Evolutionary conservation across 2,113 vertebrate genomes (phyloP).

Genomic region (Macheiramphus alcinus): DNA sequence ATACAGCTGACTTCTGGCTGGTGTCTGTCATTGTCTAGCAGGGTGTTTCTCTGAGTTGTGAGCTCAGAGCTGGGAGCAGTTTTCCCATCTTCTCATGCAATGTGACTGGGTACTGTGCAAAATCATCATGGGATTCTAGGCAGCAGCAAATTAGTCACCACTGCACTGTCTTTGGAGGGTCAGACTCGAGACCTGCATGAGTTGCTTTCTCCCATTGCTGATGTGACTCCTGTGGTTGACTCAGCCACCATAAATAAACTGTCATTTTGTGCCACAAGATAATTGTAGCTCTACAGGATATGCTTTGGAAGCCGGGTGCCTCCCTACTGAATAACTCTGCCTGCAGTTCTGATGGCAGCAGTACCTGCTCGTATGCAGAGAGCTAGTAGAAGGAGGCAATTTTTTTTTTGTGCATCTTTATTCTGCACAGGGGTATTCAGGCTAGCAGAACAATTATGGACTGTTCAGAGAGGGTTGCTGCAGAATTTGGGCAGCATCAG

Average conservation of each 20-base stretch:
- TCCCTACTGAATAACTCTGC: background rate
- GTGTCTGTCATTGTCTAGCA: background rate
- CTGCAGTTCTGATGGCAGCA: background rate
- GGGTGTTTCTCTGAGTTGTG: background rate
- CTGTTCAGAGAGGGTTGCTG: background rate
- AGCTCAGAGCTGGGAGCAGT: background rate
- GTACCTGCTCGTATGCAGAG: background rate
- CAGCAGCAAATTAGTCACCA: background rate
- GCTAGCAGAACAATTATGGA: background rate
- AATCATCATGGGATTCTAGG: background rate
- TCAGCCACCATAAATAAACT: background rate
- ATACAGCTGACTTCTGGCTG: background rate
- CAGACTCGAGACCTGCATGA: background rate
- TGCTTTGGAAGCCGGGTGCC: background rate
- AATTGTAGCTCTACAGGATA: background rate
- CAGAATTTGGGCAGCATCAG: background rate
- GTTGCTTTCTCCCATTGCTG: background rate
- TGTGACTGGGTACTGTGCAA: background rate
- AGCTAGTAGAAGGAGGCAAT: background rate
- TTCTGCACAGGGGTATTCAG: background rate
- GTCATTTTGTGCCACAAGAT: background rate
- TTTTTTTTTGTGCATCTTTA: background rate
- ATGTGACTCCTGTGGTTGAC: background rate
- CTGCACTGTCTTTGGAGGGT: background rate
- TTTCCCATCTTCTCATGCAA: background rate